Evolutionary conservation across 2,797 vertebrate species (phyloP).

Genomic region (Peromyscus eremicus): DNA sequence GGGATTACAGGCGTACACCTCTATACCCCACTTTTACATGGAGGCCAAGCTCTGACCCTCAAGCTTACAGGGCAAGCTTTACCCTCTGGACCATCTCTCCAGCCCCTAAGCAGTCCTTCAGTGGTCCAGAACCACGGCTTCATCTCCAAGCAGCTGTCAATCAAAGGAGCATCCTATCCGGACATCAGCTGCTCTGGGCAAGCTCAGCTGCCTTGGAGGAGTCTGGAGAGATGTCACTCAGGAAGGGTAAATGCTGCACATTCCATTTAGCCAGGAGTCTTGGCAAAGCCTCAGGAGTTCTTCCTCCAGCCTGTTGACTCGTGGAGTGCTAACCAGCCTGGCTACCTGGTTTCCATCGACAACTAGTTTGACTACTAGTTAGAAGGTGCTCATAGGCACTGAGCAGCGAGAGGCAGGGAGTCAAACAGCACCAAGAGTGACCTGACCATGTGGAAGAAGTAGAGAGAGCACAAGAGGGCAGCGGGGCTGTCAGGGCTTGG

Average conservation of each 20-base stretch:
- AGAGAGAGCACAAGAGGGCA: background rate
- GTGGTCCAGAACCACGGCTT: conserved; percentile 1
- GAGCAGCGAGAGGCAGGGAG: background rate
- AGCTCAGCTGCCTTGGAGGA: conserved; percentile 14
- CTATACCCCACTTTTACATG: too few species aligned
- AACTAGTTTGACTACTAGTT: conserved; percentile 2
- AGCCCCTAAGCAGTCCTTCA: background rate
- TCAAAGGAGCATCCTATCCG: background rate
- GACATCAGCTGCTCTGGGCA: conserved; percentile 49
- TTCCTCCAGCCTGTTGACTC: conserved; percentile 32
- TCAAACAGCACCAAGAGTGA: background rate
- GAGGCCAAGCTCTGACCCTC: background rate
- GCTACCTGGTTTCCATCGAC: conserved; percentile 33
- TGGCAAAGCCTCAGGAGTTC: background rate
- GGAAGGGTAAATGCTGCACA: conserved; percentile 30
- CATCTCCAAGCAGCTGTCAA: background rate
- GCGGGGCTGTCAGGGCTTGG: background rate
- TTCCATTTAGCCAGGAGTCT: background rate
- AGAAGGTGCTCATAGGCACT: background rate
- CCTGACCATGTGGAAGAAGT: background rate
- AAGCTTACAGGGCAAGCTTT: background rate
- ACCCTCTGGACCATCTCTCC: background rate
- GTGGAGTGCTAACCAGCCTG: conserved; percentile 40
- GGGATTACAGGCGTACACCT: background rate
- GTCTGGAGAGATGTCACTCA: conserved; percentile 27